Conservation (phyloP, 2,113 vertebrate genomes). For the Phalacrocorax carbo region DNA sequence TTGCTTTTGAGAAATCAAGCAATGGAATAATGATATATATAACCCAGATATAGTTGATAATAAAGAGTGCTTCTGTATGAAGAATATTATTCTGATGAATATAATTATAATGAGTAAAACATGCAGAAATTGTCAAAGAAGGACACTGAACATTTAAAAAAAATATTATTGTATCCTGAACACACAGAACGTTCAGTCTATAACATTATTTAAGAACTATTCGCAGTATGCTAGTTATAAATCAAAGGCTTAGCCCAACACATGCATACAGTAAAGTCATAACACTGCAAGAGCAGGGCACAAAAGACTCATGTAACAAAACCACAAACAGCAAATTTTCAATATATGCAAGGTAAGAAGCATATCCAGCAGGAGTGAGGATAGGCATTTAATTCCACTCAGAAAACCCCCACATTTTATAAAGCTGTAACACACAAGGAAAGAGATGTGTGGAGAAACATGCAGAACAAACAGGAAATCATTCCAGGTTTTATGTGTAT, state of each 20-base stretch:
- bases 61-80: background rate
- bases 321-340: background rate
- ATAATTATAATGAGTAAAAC: background rate
- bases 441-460: background rate
- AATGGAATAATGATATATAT: background rate
- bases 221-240: background rate
- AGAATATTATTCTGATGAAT: background rate
- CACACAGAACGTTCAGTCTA: background rate
- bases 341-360: background rate
- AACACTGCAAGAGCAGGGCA: background rate
- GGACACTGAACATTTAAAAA: background rate
- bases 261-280: background rate
- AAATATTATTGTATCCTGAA: background rate
- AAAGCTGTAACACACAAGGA: background rate
- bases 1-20: background rate
- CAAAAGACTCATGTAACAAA: background rate
- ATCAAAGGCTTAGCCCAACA: background rate
- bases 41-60: background rate
- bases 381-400: background rate
- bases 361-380: background rate
- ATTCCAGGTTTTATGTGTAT: background rate
- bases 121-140: background rate
- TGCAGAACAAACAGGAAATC: background rate
- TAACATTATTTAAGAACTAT: background rate
- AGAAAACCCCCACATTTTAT: background rate